Base-by-base conservation (phyloP, 2,797 vertebrate species). In the Erethizon dorsatum region DNA sequence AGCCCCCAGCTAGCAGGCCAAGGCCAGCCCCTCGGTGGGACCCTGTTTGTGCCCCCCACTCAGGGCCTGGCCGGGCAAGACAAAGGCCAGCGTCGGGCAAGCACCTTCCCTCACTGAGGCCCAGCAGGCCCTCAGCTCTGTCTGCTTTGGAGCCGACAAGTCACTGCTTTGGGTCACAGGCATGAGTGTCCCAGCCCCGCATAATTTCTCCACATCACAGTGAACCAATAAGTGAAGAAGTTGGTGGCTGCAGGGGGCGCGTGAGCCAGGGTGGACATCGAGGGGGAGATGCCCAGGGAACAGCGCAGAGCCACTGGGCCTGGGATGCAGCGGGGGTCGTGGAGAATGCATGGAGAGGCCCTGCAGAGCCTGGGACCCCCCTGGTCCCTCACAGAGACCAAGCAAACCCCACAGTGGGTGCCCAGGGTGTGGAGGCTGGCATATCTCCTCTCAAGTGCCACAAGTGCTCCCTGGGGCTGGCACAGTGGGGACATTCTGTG, bases 251-350 rank as follows among this genome's bases (percentile, higher is more conserved):
- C 24, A 65, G 22, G n/a, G 57, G 56, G 8, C 22, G 10, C 4
- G 1, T 31, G 22, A 41, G 20, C 84, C 52, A 24, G 4, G 18
- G 24, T 22, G 52, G 24, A 5, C 31, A 5, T 3, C 12, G 15
- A 11, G 37, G 24, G 24, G 24, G 8, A 9, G 24, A 7, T 0
- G 54, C 15, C 37, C 37, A 2, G 24, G 79, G 13, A 3, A 4
- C 8, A 5, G 5, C 2, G 1, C 8, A 4, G 17, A 31, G 78
- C 15, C 63, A 15, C 24, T 0, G 0, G 11, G 28, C 1, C 0
- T 13, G 3, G 50, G 20, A 33, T 33, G 56, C 45, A 2, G 15
- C 6, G 6, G 50, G 69, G 37, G 69, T 10, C 8, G 1, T 11
- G 1, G 15, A n/a, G 65, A 69, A 33, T 17, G 33, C 17, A 1